Percentiles rank a stretch among this genome's conserved stretches.
Conservation (phyloP, 2,113 vertebrate species). For the Nycticryphes semicollaris region DNA sequence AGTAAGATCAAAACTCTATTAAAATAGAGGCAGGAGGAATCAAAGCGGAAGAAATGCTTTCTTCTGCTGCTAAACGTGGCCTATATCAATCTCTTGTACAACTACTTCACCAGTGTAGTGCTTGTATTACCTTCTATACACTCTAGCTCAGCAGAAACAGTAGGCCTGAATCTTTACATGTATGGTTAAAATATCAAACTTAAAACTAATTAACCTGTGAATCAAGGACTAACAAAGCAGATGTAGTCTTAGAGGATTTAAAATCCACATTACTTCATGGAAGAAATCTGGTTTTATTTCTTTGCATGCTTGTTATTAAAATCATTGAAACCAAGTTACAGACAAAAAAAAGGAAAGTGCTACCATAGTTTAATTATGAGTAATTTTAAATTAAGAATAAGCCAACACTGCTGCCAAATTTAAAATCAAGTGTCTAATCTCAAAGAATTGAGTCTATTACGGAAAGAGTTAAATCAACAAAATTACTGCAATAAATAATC, state of each 20-base stretch:
- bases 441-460: neutral
- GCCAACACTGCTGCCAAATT: neutral
- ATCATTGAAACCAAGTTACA: neutral
- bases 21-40: constrained; percentile 49
- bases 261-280: neutral
- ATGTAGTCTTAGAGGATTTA: neutral
- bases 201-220: neutral
- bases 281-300: neutral
- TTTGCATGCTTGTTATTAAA: neutral
- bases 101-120: neutral
- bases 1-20: constrained; percentile 14
- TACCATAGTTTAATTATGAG: neutral
- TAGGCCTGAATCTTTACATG: neutral
- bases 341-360: neutral
- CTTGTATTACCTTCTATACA: neutral
- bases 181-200: neutral
- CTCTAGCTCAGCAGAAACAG: neutral
- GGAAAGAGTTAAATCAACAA: neutral
- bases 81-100: neutral
- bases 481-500: neutral
- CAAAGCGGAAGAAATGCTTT: constrained; percentile 18
- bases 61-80: neutral
- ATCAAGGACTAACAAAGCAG: neutral
- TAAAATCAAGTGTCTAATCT: neutral
- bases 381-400: neutral